phyloP scores from a whole-genome alignment of 2,797 vertebrate species.

The Trachurus trachurus region DNA sequence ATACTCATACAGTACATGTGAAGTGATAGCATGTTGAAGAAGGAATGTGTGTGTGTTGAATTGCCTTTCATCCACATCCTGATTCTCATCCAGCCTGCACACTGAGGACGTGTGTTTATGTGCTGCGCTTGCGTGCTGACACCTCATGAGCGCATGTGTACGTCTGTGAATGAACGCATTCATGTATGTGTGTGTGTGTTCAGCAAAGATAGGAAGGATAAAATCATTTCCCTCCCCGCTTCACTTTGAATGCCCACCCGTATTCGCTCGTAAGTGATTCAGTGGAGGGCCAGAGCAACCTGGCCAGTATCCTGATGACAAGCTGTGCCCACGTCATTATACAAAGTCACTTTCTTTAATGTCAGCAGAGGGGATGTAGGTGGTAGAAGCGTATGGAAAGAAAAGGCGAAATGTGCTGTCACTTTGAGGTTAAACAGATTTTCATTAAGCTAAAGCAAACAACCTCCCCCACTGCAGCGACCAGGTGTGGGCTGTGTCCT shows the following conservation, averaged over 20 bases:
- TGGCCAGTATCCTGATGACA: constrained; percentile 78
- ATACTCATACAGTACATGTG: constrained; percentile 54
- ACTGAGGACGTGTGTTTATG: constrained; percentile 29
- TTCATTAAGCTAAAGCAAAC: constrained; percentile 45
- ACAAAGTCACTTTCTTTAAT: constrained; percentile 69
- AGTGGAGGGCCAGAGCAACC: constrained; percentile 53
- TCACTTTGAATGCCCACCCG: constrained; percentile 47
- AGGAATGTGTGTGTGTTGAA: constrained; percentile 59
- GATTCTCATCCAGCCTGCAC: constrained; percentile 43
- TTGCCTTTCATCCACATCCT: constrained; percentile 33
- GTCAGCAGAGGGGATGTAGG: constrained; percentile 38
- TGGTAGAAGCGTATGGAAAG: constrained; percentile 35
- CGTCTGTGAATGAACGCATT: constrained; percentile 65
- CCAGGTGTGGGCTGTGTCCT: constrained; percentile 23
- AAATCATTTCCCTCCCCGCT: constrained; percentile 43
- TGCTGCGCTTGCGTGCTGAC: constrained; percentile 30
- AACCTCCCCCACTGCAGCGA: constrained; percentile 2
- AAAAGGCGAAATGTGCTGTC: constrained; percentile 40
- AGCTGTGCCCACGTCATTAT: constrained; percentile 62
- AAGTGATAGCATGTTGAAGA: constrained; percentile 63
- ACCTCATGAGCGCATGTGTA: not conserved
- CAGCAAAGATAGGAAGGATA: constrained; percentile 38
- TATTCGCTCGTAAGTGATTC: constrained; percentile 48
- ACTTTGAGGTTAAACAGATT: constrained; percentile 71
- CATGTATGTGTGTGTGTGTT: constrained; percentile 37